A percentile compares a stretch with the other conserved stretches of the same genome.
These are phyloP conservation scores for Drosophila carrolli DNA, from an alignment of 1,140 invertebrate species.

Conservation along the genomic window DNA sequence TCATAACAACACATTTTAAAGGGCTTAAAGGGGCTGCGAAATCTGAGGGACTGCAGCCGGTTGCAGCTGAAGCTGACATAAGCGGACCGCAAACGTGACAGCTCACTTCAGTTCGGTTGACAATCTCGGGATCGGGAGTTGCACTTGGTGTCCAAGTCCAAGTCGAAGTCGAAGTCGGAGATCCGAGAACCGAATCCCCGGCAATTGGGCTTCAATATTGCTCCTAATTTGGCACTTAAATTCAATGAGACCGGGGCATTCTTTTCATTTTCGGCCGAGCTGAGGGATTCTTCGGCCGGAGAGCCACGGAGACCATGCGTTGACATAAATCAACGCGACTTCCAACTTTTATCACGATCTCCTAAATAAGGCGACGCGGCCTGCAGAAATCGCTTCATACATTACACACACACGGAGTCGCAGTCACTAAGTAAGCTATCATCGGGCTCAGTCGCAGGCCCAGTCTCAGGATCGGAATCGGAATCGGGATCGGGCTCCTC, in stretches of 20 bases:
- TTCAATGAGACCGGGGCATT: conserved; percentile 32
- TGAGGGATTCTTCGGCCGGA: conserved; percentile 16
- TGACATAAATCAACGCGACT: conserved; percentile 84
- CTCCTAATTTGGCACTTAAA: conserved; percentile 81
- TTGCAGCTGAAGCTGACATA: conserved; percentile 78
- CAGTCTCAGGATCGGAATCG: conserved; percentile 11
- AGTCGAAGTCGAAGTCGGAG: background rate
- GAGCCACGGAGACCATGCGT: conserved; percentile 48
- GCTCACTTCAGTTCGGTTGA: conserved; percentile 73
- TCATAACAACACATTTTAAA: conserved; percentile 84
- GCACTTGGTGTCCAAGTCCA: no score
- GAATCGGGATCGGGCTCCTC: conserved; percentile 30
- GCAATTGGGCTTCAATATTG: conserved; percentile 76
- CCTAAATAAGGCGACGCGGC: conserved; percentile 83
- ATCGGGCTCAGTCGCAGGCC: conserved; percentile 56
- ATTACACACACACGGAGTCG: conserved; percentile 54
- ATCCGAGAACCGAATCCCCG: conserved; percentile 12
- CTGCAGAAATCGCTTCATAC: conserved; percentile 73
- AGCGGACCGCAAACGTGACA: conserved; percentile 82
- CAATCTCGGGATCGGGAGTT: conserved; percentile 45
- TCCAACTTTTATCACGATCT: conserved; percentile 85
- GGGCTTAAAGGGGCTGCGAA: conserved; percentile 62
- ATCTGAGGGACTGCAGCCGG: conserved; percentile 40
- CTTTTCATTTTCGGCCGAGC: conserved; percentile 12
- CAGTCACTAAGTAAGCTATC: conserved; percentile 84